phyloP scores from a whole-genome alignment of 2,888 invertebrate species.

The Acronicta leporina region DNA sequence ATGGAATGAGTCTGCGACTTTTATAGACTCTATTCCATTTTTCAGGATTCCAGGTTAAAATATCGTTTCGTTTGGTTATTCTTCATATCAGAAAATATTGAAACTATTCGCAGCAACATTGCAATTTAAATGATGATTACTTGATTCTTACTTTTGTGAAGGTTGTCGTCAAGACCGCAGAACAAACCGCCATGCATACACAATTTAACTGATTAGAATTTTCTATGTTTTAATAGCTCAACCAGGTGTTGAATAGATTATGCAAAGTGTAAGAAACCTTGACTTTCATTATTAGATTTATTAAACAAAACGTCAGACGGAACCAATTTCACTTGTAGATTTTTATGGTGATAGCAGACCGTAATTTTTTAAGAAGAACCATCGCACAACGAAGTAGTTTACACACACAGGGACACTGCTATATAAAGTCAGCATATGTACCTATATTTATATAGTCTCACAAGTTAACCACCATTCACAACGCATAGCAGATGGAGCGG shows the following conservation, averaged over 20 bases:
- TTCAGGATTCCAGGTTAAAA: too few species aligned
- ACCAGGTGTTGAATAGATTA: conserved; percentile 19
- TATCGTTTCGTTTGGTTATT: too few species aligned
- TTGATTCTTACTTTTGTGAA: conserved; percentile 8
- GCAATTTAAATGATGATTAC: conserved; percentile 24
- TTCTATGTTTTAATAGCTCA: not conserved
- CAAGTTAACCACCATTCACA: too few species aligned
- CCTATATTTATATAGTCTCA: too few species aligned
- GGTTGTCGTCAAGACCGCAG: conserved; percentile 13
- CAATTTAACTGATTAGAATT: not conserved
- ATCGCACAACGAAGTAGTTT: too few species aligned
- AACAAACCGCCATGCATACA: conserved; percentile 15
- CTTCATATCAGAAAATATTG: too few species aligned
- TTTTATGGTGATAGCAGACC: not conserved
- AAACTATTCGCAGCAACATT: conserved; percentile 16
- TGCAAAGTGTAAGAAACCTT: conserved; percentile 10
- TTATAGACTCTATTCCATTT: not conserved
- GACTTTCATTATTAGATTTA: conserved; percentile 5
- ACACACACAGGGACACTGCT: too few species aligned
- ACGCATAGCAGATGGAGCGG: too few species aligned
- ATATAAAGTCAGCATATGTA: too few species aligned
- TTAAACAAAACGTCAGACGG: not conserved
- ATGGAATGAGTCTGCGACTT: conserved; percentile 1
- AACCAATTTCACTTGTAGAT: not conserved
- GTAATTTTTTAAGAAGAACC: too few species aligned